Evolutionary conservation across 2,888 invertebrate species (phyloP), one percentile per base, ranked within the genome.

Genomic region (Hoplodrina ambigua): DNA sequence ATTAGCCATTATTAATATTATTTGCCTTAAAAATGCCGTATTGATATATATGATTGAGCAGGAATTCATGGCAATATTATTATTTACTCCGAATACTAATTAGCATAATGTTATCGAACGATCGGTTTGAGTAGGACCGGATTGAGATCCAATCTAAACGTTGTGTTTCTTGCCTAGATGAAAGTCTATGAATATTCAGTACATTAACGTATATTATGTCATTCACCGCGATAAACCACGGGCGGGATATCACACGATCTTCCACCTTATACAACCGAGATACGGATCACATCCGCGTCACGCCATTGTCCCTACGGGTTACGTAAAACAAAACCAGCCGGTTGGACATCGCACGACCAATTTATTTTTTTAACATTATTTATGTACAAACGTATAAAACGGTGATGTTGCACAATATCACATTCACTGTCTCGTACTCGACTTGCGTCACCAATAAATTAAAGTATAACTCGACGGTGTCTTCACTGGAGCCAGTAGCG

Each of bases 311-410:
- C 86, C 85, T 81, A 82, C 53, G 66, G 85, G 86, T 91, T 90
- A 90, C 87, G 87, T 90, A 91, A 91, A 89, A 87, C 80, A 89
- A 89, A 91, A 89, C 87, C 82, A 87, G 85, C 83, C 80, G 76
- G 83, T 89, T 86, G 87, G 88, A 88, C 87, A 87, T 90, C 88
- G 83, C 78, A 86, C 87, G 86, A 90, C 86, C 88, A 88, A 86
- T 93, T 93, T 94, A 85, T 85, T 92, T 91, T 30, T 91, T 91
- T 88, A 89, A 89, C 90, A 90, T 89, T 90, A 90, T 90, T 89
- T 93, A 94, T 93, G 86, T 93, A 94, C 93, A 95, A 94, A 94
- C 85, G 87, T 93, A 93, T 91, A 93, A 93, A 92, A 94, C 89
- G 89, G 85, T 85, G 90, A 89, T 90, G 90, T 93, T 93, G 88